phyloP scores from a whole-genome alignment of 2,888 invertebrate genomes.

The Pandemis corylana region DNA sequence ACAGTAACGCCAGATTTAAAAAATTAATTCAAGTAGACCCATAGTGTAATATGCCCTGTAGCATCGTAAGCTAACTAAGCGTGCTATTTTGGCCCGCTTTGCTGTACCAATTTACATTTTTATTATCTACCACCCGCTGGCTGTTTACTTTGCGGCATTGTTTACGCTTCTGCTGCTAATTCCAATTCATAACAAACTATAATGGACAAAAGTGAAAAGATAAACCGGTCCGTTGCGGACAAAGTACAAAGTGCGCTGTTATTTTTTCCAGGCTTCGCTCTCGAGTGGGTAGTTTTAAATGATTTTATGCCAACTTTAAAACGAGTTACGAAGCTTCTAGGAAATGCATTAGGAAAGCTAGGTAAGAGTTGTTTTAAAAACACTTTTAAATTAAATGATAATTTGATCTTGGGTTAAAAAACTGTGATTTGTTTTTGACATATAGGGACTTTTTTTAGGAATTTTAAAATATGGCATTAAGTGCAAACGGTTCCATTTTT shows the following conservation, averaged over 20 bases:
- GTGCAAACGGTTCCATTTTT: no score
- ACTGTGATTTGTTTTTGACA: no score
- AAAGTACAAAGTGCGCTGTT: background rate
- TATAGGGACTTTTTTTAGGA: no score
- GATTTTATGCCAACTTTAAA: background rate
- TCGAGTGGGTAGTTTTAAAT: background rate
- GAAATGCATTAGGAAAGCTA: background rate
- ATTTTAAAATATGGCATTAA: no score
- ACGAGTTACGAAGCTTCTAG: background rate
- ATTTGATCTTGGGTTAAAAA: no score
- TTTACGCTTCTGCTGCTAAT: slow-evolving; percentile 37
- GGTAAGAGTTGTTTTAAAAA: no score
- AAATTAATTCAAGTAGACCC: no score
- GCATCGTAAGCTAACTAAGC: slow-evolving; percentile 25
- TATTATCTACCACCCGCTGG: slow-evolving; percentile 51
- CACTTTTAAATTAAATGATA: no score
- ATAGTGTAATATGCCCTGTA: background rate
- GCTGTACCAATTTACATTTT: slow-evolving; percentile 66
- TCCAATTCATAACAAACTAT: slow-evolving; percentile 38
- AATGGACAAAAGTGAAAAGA: slow-evolving; percentile 32
- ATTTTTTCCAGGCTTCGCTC: background rate
- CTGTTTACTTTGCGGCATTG: slow-evolving; percentile 23
- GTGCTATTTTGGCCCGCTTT: slow-evolving; percentile 55
- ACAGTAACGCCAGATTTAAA: no score
- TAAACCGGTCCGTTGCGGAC: slow-evolving; percentile 12